Evolutionary conservation across 92 coral and sea anemone genomes (phyloP).

Genomic region (Epizoanthus rinbou): DNA sequence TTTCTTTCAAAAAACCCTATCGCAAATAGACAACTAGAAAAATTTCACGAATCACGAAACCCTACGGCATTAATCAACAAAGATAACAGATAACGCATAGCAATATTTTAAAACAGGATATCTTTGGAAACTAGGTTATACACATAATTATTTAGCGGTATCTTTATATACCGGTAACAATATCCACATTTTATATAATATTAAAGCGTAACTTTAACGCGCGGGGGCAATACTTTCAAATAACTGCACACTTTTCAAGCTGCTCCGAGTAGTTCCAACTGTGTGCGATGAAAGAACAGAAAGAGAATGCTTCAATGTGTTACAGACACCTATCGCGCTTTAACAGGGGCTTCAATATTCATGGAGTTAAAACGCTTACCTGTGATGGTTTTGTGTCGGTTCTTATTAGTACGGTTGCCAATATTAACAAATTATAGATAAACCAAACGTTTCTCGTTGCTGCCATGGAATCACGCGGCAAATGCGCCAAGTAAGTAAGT

Average conservation of each 20-base stretch:
- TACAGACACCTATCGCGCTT: not conserved
- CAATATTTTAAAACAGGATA: no score
- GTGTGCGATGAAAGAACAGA: slow-evolving; percentile 20
- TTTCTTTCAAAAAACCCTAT: not conserved
- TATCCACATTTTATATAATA: not conserved
- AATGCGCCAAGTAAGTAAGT: not conserved
- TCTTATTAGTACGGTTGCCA: not conserved
- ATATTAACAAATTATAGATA: not conserved
- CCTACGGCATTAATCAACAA: not conserved
- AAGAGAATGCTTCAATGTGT: slow-evolving; percentile 1
- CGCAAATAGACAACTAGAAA: not conserved
- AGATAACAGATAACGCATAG: not conserved
- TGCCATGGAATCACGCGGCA: slow-evolving; percentile 16
- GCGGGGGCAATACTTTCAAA: slow-evolving; percentile 14
- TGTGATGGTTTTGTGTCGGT: not conserved
- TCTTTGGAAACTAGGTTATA: no score
- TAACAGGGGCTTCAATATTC: no score
- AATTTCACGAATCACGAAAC: not conserved
- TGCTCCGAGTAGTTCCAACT: not conserved
- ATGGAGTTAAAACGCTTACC: slow-evolving; percentile 22
- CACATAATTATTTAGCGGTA: no score
- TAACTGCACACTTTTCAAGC: slow-evolving; percentile 1
- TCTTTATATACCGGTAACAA: not conserved
- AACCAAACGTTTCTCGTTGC: not conserved
- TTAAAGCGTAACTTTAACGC: not conserved